A percentile compares a stretch with the other conserved stretches of the same genome.
These are phyloP conservation scores for Pyrocoelia pectoralis DNA, from an alignment of 2,888 invertebrate genomes.

Conservation along the genomic window DNA sequence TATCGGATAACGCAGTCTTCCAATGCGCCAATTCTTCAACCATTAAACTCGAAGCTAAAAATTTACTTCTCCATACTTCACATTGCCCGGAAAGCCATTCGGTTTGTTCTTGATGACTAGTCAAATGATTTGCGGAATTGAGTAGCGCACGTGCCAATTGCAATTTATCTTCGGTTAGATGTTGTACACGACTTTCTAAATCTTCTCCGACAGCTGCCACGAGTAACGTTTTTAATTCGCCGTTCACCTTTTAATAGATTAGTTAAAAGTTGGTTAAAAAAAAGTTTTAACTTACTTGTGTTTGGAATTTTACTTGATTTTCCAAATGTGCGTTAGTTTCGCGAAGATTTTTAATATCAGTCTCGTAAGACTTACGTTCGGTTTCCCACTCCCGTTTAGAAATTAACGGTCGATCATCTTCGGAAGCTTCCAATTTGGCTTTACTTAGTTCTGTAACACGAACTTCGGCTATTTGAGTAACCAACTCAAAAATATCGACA, in stretches of 20 bases:
- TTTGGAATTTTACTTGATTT: conserved; percentile 86
- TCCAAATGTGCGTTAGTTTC: conserved; percentile 77
- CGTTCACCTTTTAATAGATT: conserved; percentile 73
- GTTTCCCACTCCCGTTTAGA: conserved; percentile 56
- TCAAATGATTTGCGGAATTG: conserved; percentile 85
- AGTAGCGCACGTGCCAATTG: conserved; percentile 85
- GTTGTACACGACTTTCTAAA: conserved; percentile 86
- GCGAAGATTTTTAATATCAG: conserved; percentile 68
- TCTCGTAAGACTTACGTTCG: conserved; percentile 65
- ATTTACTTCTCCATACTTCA: conserved; percentile 97
- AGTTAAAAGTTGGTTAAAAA: background rate
- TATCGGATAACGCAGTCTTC: conserved; percentile 80
- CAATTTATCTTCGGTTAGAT: conserved; percentile 90
- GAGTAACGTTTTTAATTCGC: conserved; percentile 89
- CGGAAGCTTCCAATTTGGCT: conserved; percentile 57
- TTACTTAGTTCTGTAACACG: conserved; percentile 70
- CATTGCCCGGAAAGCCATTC: conserved; percentile 94
- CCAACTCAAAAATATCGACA: conserved; percentile 66
- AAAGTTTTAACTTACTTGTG: conserved; percentile 71
- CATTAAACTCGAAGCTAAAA: conserved; percentile 92
- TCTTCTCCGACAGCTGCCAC: conserved; percentile 97
- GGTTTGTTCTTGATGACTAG: conserved; percentile 90
- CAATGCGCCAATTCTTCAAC: conserved; percentile 90
- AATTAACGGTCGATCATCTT: conserved; percentile 56
- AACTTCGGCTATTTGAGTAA: conserved; percentile 75